Conservation (phyloP, 2,797 vertebrate genomes). For the Cynopterus sphinx region DNA sequence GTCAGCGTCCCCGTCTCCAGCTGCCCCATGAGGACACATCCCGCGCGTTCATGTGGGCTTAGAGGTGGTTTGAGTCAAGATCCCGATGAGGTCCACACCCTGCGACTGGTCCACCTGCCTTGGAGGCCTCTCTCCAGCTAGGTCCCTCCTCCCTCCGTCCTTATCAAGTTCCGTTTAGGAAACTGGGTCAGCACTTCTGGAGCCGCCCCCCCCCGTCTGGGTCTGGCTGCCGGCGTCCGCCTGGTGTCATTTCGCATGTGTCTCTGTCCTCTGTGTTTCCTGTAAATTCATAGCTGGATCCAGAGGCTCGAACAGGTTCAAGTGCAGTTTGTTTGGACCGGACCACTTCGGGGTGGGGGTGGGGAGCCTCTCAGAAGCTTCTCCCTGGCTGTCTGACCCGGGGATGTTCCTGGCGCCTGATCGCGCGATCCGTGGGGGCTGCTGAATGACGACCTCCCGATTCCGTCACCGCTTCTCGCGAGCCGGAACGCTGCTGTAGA, state of each 20-base stretch:
- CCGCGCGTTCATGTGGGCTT: too few relatives aligned
- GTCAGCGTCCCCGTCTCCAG: not conserved
- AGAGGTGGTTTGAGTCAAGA: not conserved
- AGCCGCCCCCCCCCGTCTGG: not conserved
- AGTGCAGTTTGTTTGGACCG: accelerated
- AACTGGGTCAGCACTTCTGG: not conserved
- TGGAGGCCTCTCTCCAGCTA: not conserved
- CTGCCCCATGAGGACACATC: accelerated
- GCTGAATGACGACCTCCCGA: accelerated
- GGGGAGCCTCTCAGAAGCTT: not conserved
- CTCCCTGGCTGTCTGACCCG: not conserved
- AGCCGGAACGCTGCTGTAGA: not conserved
- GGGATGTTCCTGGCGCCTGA: not conserved
- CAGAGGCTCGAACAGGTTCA: not conserved
- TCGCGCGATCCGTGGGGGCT: not conserved
- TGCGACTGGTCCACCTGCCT: not conserved
- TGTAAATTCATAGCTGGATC: not conserved
- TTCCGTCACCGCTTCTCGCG: not conserved
- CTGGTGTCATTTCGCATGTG: accelerated
- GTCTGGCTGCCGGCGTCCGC: accelerated
- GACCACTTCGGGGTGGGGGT: accelerated
- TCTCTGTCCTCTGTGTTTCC: not conserved
- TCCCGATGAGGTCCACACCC: not conserved
- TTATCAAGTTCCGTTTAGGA: accelerated
- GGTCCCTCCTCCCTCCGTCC: too few relatives aligned